Evolutionary conservation across 2,797 vertebrate genomes (phyloP), one percentile per base, ranked within the genome.

Genomic region (Clamator glandarius): DNA sequence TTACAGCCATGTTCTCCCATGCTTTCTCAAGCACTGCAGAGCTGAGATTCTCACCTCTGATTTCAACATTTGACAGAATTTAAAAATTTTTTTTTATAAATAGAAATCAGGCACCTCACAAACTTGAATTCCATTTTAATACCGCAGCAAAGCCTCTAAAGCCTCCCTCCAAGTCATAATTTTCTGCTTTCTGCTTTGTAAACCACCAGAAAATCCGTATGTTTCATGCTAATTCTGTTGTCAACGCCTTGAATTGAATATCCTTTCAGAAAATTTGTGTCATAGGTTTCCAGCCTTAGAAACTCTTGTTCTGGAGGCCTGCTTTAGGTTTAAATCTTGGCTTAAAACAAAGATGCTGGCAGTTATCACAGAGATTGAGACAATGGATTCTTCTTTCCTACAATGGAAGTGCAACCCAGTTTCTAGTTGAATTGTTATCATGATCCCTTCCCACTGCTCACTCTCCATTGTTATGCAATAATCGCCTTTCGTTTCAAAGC

Each of bases 11-110:
- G 58, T 86, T 88, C 76, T 83, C 46, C 92, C 48, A 33, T 90
- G 86, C 72, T 92, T 87, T 89, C 87, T 75, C 46, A 58, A 86
- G 77, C 69, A 58, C 46, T 62, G 90, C 83, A 73, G 74, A 92
- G 58, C 73, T 72, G 76, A 88, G 76, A 86, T 84, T 91, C 88
- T 90, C 93, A 79, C 86, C 90, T 91, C 76, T 84, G 42, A 59
- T 52, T 85, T 94, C 85, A 94, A 88, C 62, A 48, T 84, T 66
- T 79, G 83, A 68, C 69, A 81, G 69, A 74, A 44, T 72, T 33
- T 44, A n/a, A n/a, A n/a, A 42, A n/a, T n/a, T 81, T 78, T 89
- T 81, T 48, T 48, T 23, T 48, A 48, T 48, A 48, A 48, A 48
- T 48, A 70, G 35, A 88, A 55, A 62, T 41, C 69, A 84, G 73